Base-by-base conservation (phyloP, 92 coral and sea anemone genomes). In the Parazoanthus swiftii region DNA sequence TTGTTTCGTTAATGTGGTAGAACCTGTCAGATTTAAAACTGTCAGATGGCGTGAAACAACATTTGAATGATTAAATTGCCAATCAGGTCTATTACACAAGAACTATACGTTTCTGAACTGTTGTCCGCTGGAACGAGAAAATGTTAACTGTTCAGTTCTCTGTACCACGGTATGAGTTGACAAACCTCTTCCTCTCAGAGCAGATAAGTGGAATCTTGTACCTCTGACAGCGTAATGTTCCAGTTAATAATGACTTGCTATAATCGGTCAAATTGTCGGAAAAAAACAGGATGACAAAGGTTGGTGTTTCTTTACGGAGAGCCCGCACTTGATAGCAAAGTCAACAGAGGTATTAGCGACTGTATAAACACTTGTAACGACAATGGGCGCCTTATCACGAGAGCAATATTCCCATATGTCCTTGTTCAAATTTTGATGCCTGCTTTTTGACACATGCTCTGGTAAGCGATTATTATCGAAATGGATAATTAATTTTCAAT, bases 401-500 rank as follows among this genome's bases (percentile, higher is more conserved):
- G 56, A 71, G 39, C 26, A 48, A 46, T 26, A 70, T 70, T 16
- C 46, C 43, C 87, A 46, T 70, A 9, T 26, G 46, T 44, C 54
- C 78, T 25, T 46, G 13, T 46, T 48, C 65, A 14, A 84, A 70
- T 50, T 66, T 13, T 26, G 79, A 71, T 71, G 79, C 79, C 79
- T 42, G 59, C 42, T 39, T 70, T 76, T 66, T 84, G 87, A 71
- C 77, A 84, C 38, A 35, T 1, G 8, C 51, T 48, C 67, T 8
- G 29, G 26, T 51, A 33, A 71, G 65, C 56, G 66, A 39, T 84
- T 84, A 80, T 74, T 67, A 80, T 72, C 78, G 85, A 81, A 66
- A 73, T 76, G 89, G 81, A 88, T 79, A 44, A 65, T 79, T 85
- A 80, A 44, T 63, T 74, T 85, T 75, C 89, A 72, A 84, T 83